Conservation (phyloP, 2,888 invertebrate species). For the Allophyes oxyacanthae region DNA sequence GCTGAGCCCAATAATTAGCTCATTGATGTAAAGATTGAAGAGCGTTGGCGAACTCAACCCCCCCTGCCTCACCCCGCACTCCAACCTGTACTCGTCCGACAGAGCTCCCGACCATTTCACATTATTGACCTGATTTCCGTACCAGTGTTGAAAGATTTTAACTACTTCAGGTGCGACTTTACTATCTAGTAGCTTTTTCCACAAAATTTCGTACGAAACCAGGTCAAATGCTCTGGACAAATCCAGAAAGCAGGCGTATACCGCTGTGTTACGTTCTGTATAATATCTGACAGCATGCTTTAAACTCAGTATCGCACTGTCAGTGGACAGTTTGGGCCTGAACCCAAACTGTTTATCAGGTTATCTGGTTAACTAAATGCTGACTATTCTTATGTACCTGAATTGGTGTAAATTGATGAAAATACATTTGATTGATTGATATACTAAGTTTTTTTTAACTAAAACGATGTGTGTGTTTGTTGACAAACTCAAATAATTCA, state of each 20-base stretch:
- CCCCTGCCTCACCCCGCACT: no score
- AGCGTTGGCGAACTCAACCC: no score
- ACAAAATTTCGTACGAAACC: background rate
- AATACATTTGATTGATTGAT: background rate
- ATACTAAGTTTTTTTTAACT: background rate
- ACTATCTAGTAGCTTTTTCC: background rate
- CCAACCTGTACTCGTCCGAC: slow-evolving; percentile 2
- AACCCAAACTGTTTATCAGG: no score
- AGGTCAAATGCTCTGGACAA: background rate
- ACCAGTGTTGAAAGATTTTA: slow-evolving; percentile 1
- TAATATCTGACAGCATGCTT: slow-evolving; percentile 1
- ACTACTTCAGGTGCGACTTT: background rate
- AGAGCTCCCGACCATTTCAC: slow-evolving; percentile 1
- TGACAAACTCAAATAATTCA: no score
- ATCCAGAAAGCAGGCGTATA: no score
- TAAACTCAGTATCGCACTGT: background rate
- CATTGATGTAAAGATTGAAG: no score
- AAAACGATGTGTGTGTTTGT: no score
- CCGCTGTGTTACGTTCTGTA: background rate
- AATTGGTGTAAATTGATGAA: no score
- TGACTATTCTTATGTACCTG: no score
- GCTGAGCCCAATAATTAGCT: background rate
- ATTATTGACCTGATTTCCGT: slow-evolving; percentile 1
- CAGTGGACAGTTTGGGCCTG: background rate
- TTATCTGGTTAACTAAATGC: no score